A percentile compares a stretch with the other conserved stretches of the same genome.
Conservation (phyloP, 2,888 invertebrate genomes). For the Latrodectus hesperus region DNA sequence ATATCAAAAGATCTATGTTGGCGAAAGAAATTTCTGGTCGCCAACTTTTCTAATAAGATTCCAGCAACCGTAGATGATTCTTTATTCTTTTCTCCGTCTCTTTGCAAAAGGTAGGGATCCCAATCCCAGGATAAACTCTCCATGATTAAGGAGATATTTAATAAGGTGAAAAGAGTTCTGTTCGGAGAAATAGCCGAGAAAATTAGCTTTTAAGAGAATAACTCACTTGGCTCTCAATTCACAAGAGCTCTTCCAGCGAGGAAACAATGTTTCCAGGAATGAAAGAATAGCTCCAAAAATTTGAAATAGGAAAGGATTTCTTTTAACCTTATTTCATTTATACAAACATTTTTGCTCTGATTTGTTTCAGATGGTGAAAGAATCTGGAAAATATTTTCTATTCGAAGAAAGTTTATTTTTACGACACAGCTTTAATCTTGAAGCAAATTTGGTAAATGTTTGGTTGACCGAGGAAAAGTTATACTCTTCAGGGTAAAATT, state of each 20-base stretch:
- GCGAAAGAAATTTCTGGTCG: conserved; percentile 21
- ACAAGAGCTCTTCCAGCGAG: background rate
- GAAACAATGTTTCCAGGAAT: too few relatives aligned
- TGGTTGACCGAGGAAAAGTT: too few relatives aligned
- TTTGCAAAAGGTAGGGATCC: conserved; percentile 24
- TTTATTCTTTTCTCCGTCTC: conserved; percentile 32
- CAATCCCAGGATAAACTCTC: conserved; percentile 48
- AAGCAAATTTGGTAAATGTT: too few relatives aligned
- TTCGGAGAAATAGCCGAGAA: conserved; percentile 27
- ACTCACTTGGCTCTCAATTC: conserved; percentile 4
- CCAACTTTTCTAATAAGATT: conserved; percentile 35
- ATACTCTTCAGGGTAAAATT: too few relatives aligned
- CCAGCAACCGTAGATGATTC: conserved; percentile 31
- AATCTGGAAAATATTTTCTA: too few relatives aligned
- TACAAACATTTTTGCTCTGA: too few relatives aligned
- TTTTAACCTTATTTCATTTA: background rate
- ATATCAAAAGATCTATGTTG: background rate
- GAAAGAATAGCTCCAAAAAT: too few relatives aligned
- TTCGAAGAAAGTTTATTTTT: too few relatives aligned
- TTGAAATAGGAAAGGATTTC: background rate
- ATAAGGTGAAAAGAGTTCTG: conserved; percentile 50
- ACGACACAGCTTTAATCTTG: too few relatives aligned
- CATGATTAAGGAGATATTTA: conserved; percentile 65
- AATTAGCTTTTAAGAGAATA: conserved; percentile 64
- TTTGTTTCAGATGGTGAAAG: too few relatives aligned